Base-by-base conservation (phyloP, 2,797 vertebrate species). In the Ceryle rudis region DNA sequence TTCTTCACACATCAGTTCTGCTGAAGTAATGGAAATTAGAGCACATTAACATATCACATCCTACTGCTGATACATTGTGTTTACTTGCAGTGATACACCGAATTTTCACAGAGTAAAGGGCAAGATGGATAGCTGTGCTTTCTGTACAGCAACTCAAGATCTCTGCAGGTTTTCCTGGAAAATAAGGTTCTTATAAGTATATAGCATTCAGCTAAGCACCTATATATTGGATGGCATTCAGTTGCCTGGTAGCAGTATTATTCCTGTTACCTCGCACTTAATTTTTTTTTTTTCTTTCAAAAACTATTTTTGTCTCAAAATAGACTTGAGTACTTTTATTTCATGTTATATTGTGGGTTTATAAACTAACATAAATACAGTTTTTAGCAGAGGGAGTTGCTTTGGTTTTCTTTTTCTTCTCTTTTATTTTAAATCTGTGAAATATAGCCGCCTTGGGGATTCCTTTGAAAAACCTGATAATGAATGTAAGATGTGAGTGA, bases 391-490 rank as follows among this genome's bases (percentile, higher is more conserved):
- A 89, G 57, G 64, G 79, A 84, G 52, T 95, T 93, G 64, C 87
- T 93, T 92, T 81, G 70, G 52, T 67, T 91, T 96, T 86, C 65
- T 77, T 95, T 86, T 91, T n/a, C 61, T 67, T 47, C 51, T 17
- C 60, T 94, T 95, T 93, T 93, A 86, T 92, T 97, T 90, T 95
- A 95, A 91, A 93, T 82, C 77, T 92, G 77, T 95, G 93, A 96
- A 97, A 96, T 93, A 94, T 72, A 96, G 93, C 91, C 31, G 73
- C 77, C 86, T 96, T 93, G 95, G 96, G 96, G 91, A 97, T 97
- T 96, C 91, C 93, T 98, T 97, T 97, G 97, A 98, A 97, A 98
- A 97, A 93, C 81, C 75, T 98, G 96, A 96, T 97, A 97, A 98
- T 97, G 95, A 97, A 95, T 90, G 79, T 95, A 93, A 91, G 96